Conservation (phyloP, 1,140 invertebrate genomes). For the Halyomorpha halys region DNA sequence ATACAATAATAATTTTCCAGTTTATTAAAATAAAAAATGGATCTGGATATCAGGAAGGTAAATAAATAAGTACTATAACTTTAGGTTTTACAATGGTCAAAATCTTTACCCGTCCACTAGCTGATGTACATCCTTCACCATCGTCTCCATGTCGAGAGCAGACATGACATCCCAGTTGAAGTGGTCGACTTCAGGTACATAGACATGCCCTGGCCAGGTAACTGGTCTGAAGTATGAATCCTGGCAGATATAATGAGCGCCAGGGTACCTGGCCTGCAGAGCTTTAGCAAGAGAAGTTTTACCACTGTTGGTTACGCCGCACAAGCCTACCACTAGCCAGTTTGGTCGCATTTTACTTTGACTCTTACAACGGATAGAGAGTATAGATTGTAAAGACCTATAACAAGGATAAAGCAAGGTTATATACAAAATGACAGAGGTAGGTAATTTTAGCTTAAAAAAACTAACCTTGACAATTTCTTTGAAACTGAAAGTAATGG, state of each 20-base stretch:
- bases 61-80: too few relatives aligned
- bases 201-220: slow-evolving; percentile 53
- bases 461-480: too few relatives aligned
- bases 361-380: not conserved
- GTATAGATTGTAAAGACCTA: slow-evolving; percentile 16
- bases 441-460: too few relatives aligned
- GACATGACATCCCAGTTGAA: slow-evolving; percentile 68
- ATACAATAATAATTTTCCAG: too few relatives aligned
- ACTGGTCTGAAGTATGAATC: slow-evolving; percentile 65
- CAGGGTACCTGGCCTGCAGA: slow-evolving; percentile 42
- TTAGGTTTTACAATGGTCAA: too few relatives aligned
- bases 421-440: too few relatives aligned
- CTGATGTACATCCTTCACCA: slow-evolving; percentile 47
- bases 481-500: too few relatives aligned
- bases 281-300: slow-evolving; percentile 61
- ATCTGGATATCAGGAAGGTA: too few relatives aligned
- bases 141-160: slow-evolving; percentile 61
- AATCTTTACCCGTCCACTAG: slow-evolving; percentile 27
- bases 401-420: not conserved
- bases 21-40: too few relatives aligned
- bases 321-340: slow-evolving; percentile 18
- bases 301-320: slow-evolving; percentile 24
- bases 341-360: not conserved
- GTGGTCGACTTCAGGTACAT: slow-evolving; percentile 53
- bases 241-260: slow-evolving; percentile 53